Base-by-base conservation (phyloP, 2,888 invertebrate species). In the Agonopterix subpropinquella region DNA sequence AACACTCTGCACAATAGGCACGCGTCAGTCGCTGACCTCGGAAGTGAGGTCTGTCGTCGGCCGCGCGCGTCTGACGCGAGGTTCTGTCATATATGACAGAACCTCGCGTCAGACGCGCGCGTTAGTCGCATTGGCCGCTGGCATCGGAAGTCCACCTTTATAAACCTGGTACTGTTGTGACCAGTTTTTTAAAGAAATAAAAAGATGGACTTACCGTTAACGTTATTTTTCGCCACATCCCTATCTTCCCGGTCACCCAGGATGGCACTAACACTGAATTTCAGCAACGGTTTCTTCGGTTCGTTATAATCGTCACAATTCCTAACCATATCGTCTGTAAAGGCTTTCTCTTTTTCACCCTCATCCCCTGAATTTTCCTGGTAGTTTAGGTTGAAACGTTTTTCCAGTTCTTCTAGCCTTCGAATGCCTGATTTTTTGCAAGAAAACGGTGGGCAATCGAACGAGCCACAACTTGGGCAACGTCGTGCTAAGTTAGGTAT, bases 191-290 rank as follows among this genome's bases (percentile, higher is more conserved):
- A n/a, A n/a, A n/a, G n/a, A 41, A 41, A 41, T 41, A 44, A 10
- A 41, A 47, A 8, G 2, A 11, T 3, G 13, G 2, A 77, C 87
- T 80, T 50, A 89, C 89, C 89, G 51, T 67, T 80, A 5, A 80
- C 67, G 51, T 53, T 79, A 52, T 67, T 80, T 55, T 71, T 82
- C 8, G 70, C 66, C 1, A 63, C 56, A 50, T 54, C 18, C n/a
- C 56, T 62, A n/a, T 81, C 86, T 46, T 81, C 80, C 36, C 89
- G 78, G 61, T 92, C 92, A 1, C 96, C 96, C 65, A 97, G 89
- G 63, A 97, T 97, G 44, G 96, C 96, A 89, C 94, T 96, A 56
- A 97, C 96, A 91, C 96, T 96, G 83, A 97, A 97, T 82, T 96
- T 96, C 65, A 96, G 89, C 70, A 95, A 91, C 13, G 96, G 96